A percentile compares a stretch with the other conserved stretches of the same genome.
Conservation (phyloP, 2,113 vertebrate species). For the Macroglossus sobrinus region DNA sequence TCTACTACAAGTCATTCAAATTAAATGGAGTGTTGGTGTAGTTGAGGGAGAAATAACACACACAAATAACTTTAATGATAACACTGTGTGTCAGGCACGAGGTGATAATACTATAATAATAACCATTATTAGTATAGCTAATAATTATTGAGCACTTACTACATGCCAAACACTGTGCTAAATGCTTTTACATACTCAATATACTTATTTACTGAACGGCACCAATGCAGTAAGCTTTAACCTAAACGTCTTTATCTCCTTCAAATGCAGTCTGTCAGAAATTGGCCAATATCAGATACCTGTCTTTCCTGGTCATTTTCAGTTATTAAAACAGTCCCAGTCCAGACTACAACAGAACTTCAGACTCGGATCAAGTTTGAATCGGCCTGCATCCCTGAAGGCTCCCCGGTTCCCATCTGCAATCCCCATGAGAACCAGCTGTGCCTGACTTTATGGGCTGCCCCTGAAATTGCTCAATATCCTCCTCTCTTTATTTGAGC, state of each 20-base stretch:
- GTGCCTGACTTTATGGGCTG: not conserved
- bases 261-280: not conserved
- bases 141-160: not conserved
- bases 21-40: not conserved
- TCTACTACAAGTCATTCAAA: not conserved
- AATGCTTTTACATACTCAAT: not conserved
- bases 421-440: not conserved
- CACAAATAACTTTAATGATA: not conserved
- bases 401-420: not conserved
- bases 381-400: not conserved
- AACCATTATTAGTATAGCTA: not conserved
- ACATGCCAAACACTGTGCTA: not conserved
- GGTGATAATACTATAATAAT: not conserved
- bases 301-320: not conserved
- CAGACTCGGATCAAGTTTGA: not conserved
- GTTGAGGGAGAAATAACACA: not conserved
- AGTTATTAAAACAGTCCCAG: not conserved
- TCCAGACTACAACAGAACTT: not conserved
- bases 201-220: not conserved
- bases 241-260: not conserved
- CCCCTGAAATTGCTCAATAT: not conserved
- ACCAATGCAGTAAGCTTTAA: not conserved
- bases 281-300: not conserved
- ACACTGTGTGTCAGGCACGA: not conserved
- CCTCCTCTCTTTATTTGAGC: constrained; percentile 14